phyloP scores from a whole-genome alignment of 2,888 invertebrate species.

The Calephelis perditalis region DNA sequence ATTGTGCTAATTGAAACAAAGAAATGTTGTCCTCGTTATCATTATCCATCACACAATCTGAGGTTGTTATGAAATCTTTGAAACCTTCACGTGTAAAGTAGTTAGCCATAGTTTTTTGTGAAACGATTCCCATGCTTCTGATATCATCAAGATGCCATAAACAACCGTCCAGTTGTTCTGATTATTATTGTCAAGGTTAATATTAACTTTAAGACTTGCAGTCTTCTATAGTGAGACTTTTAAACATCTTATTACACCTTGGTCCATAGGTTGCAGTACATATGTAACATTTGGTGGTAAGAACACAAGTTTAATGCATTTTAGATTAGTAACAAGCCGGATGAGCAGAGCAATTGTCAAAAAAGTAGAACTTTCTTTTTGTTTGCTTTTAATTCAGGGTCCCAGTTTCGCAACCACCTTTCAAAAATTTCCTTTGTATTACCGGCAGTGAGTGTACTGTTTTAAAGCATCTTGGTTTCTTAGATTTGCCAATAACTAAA shows the following conservation, averaged over 20 bases:
- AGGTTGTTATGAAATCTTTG: conserved; percentile 8
- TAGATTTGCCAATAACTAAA: conserved; percentile 23
- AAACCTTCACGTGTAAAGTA: conserved; percentile 24
- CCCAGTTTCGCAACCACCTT: conserved; percentile 23
- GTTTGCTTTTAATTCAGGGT: conserved; percentile 22
- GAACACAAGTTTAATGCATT: conserved; percentile 30
- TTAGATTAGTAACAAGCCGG: conserved; percentile 29
- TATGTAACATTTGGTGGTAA: no score
- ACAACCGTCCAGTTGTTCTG: conserved; percentile 27
- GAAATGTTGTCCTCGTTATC: conserved; percentile 16
- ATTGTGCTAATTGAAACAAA: conserved; percentile 3
- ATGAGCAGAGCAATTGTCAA: conserved; percentile 32
- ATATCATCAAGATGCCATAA: conserved; percentile 31
- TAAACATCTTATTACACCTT: conserved; percentile 17
- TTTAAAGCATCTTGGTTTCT: conserved; percentile 29
- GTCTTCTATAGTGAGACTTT: conserved; percentile 8
- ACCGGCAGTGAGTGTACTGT: conserved; percentile 16
- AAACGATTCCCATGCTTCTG: conserved; percentile 27
- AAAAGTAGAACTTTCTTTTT: conserved; percentile 23
- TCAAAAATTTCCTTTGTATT: conserved; percentile 19
- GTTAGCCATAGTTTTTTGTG: conserved; percentile 15
- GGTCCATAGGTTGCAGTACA: no score
- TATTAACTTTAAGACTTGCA: conserved; percentile 15
- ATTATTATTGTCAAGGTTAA: conserved; percentile 17
- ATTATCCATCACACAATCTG: conserved; percentile 14